A percentile compares a stretch with the other conserved stretches of the same genome.
These are phyloP conservation scores for Lysandra coridon DNA, from an alignment of 2,888 invertebrate genomes.

Conservation along the genomic window DNA sequence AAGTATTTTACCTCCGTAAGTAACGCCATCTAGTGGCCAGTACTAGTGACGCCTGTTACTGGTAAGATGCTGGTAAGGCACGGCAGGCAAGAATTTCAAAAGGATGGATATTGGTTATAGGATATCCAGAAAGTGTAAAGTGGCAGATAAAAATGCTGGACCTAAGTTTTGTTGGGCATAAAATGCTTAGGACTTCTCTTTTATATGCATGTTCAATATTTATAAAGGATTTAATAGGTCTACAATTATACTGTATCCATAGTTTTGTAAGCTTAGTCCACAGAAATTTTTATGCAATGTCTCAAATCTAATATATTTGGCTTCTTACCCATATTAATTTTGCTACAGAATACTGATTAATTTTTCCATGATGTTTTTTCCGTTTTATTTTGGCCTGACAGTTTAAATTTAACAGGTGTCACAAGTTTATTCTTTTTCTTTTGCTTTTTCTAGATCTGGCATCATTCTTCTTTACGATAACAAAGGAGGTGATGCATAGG, in stretches of 20 bases:
- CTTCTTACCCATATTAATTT: neutral
- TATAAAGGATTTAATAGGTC: neutral
- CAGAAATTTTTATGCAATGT: neutral
- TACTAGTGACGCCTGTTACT: neutral
- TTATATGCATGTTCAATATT: neutral
- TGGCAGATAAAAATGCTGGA: conserved; percentile 13
- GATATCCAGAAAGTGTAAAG: neutral
- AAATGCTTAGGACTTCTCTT: neutral
- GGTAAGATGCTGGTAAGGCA: no score
- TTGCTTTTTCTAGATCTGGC: neutral
- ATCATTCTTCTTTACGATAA: neutral
- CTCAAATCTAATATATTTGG: neutral
- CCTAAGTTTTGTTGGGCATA: neutral
- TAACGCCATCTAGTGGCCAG: neutral
- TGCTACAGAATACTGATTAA: neutral
- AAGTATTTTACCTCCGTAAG: neutral
- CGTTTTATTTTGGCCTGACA: neutral
- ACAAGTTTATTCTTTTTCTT: neutral
- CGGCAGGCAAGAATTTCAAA: no score
- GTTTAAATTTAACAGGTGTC: neutral
- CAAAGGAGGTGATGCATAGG: neutral
- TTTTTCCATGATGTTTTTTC: neutral
- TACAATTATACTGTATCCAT: neutral
- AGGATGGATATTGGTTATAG: no score
- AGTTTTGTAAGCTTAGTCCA: neutral